These are phyloP conservation scores for Invenusta paracnida DNA, from an alignment of 2,888 invertebrate genomes.

Conservation along the genomic window DNA sequence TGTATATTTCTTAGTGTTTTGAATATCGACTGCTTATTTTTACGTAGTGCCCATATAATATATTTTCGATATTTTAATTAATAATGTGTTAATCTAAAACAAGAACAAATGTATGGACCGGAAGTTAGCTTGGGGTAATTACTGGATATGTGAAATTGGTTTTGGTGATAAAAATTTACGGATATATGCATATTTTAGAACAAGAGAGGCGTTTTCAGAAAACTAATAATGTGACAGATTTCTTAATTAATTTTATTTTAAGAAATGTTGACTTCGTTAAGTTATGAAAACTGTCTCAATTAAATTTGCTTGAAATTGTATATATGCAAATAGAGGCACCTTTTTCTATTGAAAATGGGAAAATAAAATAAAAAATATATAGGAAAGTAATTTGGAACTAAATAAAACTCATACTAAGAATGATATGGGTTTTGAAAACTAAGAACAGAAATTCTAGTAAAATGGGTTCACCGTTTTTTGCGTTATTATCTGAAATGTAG, in stretches of 20 bases:
- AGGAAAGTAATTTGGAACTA: too few species aligned
- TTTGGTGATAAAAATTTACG: constrained; percentile 18
- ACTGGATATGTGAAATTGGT: constrained; percentile 1
- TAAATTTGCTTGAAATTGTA: too few species aligned
- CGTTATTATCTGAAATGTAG: neutral
- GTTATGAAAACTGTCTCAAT: neutral
- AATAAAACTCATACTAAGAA: too few species aligned
- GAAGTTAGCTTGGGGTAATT: neutral
- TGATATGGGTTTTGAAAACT: too few species aligned
- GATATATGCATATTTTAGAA: too few species aligned
- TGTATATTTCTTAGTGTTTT: too few species aligned
- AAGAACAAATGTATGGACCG: neutral
- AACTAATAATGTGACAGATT: neutral
- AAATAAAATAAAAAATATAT: too few species aligned
- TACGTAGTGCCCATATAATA: too few species aligned
- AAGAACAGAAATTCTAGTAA: neutral
- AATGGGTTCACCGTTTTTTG: neutral
- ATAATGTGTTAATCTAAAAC: neutral
- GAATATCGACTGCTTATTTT: too few species aligned
- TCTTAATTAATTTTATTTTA: neutral
- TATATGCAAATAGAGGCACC: too few species aligned
- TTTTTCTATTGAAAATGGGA: too few species aligned
- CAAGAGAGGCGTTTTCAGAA: too few species aligned
- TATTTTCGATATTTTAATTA: neutral
- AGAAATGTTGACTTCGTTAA: neutral